Percentiles rank a stretch among this genome's conserved stretches.
These are phyloP conservation scores for Scaptomyza reducta DNA, from an alignment of 2,888 invertebrate genomes.

Conservation along the genomic window DNA sequence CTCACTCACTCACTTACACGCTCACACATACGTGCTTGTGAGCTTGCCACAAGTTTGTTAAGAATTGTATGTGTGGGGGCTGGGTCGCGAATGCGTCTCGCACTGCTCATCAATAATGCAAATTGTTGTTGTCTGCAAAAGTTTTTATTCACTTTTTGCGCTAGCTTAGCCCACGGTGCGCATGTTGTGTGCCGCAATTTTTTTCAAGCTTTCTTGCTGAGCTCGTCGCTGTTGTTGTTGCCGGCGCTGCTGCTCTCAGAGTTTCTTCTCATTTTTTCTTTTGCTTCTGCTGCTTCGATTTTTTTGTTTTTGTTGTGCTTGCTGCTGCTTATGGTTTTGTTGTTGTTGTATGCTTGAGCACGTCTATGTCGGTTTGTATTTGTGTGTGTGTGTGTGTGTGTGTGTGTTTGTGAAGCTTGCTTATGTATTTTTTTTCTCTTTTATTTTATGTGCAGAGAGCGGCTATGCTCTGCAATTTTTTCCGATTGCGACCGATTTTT, in stretches of 20 bases:
- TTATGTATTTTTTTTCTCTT: slow-evolving; percentile 72
- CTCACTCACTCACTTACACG: slow-evolving; percentile 42
- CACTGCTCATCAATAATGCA: slow-evolving; percentile 76
- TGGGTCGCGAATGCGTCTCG: slow-evolving; percentile 30
- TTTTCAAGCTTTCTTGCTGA: slow-evolving; percentile 69
- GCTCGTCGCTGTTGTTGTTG: slow-evolving; percentile 51
- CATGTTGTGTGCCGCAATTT: slow-evolving; percentile 80
- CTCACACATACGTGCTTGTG: slow-evolving; percentile 44
- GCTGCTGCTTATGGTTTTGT: slow-evolving; percentile 58
- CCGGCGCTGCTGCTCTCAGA: slow-evolving; percentile 68
- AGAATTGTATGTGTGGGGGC: slow-evolving; percentile 50
- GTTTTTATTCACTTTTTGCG: slow-evolving; percentile 61
- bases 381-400: slow-evolving; percentile 56
- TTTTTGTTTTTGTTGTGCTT: slow-evolving; percentile 47
- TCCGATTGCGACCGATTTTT: slow-evolving; percentile 81
- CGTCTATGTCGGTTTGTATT: slow-evolving; percentile 59
- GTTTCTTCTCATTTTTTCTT: slow-evolving; percentile 76
- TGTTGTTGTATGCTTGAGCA: slow-evolving; percentile 72
- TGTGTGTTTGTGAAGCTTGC: slow-evolving; percentile 76
- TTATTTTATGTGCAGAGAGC: slow-evolving; percentile 75
- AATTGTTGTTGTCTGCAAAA: slow-evolving; percentile 72
- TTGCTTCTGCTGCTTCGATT: slow-evolving; percentile 64
- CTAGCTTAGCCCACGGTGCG: slow-evolving; percentile 66
- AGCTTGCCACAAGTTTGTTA: slow-evolving; percentile 74
- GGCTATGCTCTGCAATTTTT: slow-evolving; percentile 80